Conservation (phyloP, 1,140 invertebrate species). For the Cotesia vestalis region DNA sequence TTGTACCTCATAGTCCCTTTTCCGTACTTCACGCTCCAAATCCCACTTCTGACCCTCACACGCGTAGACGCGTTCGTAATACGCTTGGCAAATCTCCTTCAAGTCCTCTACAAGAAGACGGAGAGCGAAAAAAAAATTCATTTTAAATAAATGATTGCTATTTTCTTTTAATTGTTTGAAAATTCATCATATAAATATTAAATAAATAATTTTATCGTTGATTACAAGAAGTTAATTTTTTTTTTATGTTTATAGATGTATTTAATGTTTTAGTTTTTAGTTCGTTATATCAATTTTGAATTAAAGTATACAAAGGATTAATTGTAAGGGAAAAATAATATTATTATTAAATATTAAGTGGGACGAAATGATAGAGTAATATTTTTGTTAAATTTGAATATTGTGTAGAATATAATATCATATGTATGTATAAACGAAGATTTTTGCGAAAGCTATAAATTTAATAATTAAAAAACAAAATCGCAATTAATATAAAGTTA, state of each 20-base stretch:
- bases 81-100: constrained; percentile 91
- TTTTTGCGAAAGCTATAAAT: too few species aligned
- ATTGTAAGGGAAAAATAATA: too few species aligned
- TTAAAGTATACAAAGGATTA: background rate
- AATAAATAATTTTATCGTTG: constrained; percentile 8
- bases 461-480: too few species aligned
- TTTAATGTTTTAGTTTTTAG: background rate
- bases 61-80: constrained; percentile 93
- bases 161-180: background rate
- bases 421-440: constrained; percentile 5
- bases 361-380: constrained; percentile 10
- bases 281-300: background rate
- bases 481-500: constrained; percentile 24
- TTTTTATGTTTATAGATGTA: background rate
- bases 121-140: constrained; percentile 57
- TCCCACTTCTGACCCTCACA: constrained; percentile 99
- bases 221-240: constrained; percentile 17
- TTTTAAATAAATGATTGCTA: constrained; percentile 8
- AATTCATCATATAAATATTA: background rate
- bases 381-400: constrained; percentile 26
- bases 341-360: background rate
- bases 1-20: constrained; percentile 96
- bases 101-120: constrained; percentile 76
- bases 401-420: constrained; percentile 17
- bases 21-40: constrained; percentile 98